A percentile compares a stretch with the other conserved stretches of the same genome.
These are phyloP conservation scores for Chelon labrosus DNA, from an alignment of 2,797 vertebrate genomes.

Conservation along the genomic window DNA sequence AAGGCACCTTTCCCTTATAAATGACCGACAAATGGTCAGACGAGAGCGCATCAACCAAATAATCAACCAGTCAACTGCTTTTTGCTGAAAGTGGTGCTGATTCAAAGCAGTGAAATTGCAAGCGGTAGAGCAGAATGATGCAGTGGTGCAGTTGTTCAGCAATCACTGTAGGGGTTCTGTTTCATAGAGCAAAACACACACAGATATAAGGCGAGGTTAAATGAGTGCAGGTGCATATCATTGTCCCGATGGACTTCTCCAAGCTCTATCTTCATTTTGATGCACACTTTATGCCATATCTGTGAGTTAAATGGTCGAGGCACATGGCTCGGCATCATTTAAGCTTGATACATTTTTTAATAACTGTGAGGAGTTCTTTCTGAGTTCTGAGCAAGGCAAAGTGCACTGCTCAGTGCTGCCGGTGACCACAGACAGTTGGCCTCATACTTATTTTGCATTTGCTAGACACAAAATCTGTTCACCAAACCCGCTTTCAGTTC, in stretches of 20 bases:
- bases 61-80: neutral
- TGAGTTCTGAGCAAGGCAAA: slow-evolving; percentile 47
- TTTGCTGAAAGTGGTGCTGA: neutral
- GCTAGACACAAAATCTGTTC: slow-evolving; percentile 69
- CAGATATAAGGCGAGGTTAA: slow-evolving; percentile 30
- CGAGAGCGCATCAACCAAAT: too few relatives aligned
- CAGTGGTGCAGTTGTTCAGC: slow-evolving; percentile 9
- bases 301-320: slow-evolving; percentile 29
- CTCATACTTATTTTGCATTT: slow-evolving; percentile 59
- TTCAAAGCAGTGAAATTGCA: slow-evolving; percentile 7
- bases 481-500: slow-evolving; percentile 66
- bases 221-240: slow-evolving; percentile 35
- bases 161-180: slow-evolving; percentile 12
- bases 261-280: slow-evolving; percentile 12
- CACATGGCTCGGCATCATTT: slow-evolving; percentile 55
- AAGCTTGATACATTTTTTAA: slow-evolving; percentile 68
- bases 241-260: slow-evolving; percentile 18
- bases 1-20: too few relatives aligned
- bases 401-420: slow-evolving; percentile 46
- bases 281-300: slow-evolving; percentile 9
- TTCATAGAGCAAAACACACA: slow-evolving; percentile 28
- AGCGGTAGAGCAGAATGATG: slow-evolving; percentile 9
- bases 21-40: too few relatives aligned
- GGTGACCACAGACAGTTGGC: slow-evolving; percentile 52
- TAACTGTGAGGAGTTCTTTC: slow-evolving; percentile 55